phyloP scores from a whole-genome alignment of 2,888 invertebrate species.

The Bruchidius siliquastri region DNA sequence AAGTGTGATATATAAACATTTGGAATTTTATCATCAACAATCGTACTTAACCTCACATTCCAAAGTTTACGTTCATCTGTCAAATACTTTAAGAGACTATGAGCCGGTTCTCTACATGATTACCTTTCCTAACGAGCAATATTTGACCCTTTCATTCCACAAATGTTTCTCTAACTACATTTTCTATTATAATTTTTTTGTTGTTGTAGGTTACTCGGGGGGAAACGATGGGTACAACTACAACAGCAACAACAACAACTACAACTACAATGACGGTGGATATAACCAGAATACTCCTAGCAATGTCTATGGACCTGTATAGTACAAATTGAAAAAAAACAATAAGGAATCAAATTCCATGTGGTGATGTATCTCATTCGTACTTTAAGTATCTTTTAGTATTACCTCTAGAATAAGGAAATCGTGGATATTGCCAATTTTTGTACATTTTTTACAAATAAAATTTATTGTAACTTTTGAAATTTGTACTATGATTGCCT shows the following conservation, averaged over 20 bases:
- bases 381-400: neutral
- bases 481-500: too few relatives aligned
- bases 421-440: neutral
- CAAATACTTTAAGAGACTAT: too few relatives aligned
- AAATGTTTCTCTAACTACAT: too few relatives aligned
- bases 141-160: too few relatives aligned
- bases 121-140: too few relatives aligned
- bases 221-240: constrained; percentile 14
- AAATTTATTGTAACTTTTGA: neutral
- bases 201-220: constrained; percentile 4
- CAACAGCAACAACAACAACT: constrained; percentile 14
- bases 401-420: neutral
- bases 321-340: constrained; percentile 7
- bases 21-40: too few relatives aligned
- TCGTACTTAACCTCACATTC: too few relatives aligned
- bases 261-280: constrained; percentile 18
- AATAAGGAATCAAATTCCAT: neutral
- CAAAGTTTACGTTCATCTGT: too few relatives aligned
- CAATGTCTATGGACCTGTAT: constrained; percentile 17
- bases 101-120: too few relatives aligned
- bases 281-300: constrained; percentile 17
- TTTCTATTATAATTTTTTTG: too few relatives aligned
- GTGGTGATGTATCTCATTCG: neutral
- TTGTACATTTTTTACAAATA: neutral
- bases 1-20: too few relatives aligned